Percentiles rank a stretch among this genome's conserved stretches.
Evolutionary conservation across 1,140 invertebrate species (phyloP).

Genomic region (Apolygus lucorum): DNA sequence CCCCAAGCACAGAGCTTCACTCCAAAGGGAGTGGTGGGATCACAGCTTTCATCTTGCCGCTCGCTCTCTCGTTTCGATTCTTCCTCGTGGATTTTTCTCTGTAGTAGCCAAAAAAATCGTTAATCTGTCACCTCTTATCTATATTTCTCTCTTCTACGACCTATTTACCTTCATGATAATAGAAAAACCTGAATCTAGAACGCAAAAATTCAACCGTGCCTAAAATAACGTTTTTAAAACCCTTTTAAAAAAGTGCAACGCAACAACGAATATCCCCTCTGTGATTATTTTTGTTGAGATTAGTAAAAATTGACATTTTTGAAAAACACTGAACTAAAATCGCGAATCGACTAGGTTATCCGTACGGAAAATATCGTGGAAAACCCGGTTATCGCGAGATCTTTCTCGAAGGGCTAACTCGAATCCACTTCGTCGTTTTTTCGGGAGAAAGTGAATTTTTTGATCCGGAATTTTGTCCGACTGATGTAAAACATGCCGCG

Average conservation of each 20-base stretch:
- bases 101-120: constrained; percentile 4
- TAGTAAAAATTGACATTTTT: neutral
- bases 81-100: constrained; percentile 24
- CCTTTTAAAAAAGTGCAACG: constrained; percentile 15
- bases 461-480: constrained; percentile 23
- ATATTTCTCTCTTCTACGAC: constrained; percentile 19
- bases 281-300: constrained; percentile 13
- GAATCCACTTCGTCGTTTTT: neutral
- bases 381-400: neutral
- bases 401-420: neutral
- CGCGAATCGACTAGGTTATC: no score
- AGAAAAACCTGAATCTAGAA: neutral
- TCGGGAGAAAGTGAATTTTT: constrained; percentile 14
- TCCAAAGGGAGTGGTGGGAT: constrained; percentile 28
- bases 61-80: constrained; percentile 23
- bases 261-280: constrained; percentile 20
- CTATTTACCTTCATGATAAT: constrained; percentile 8
- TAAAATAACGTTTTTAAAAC: constrained; percentile 11
- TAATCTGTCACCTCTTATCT: constrained; percentile 18
- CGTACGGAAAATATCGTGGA: neutral
- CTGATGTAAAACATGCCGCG: constrained; percentile 40
- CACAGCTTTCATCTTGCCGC: constrained; percentile 27
- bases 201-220: constrained; percentile 5
- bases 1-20: constrained; percentile 14
- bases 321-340: no score